Conservation (phyloP, 2,888 invertebrate species). For the Drosophila dives region DNA sequence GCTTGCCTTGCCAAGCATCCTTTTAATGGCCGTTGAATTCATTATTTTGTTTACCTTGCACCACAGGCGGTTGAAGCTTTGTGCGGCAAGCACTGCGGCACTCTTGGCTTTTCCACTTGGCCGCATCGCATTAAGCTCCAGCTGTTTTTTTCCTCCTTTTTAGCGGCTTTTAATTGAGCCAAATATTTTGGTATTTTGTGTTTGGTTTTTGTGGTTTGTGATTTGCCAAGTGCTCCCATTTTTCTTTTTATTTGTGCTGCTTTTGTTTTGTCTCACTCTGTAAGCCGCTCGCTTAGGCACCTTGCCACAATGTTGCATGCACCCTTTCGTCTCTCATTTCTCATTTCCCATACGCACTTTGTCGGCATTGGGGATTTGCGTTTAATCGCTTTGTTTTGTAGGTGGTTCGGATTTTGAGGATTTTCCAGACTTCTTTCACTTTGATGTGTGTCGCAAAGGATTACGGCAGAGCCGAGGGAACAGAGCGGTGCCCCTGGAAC, state of each 20-base stretch:
- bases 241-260: not conserved
- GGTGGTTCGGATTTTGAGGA: slow-evolving; percentile 50
- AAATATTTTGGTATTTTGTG: slow-evolving; percentile 54
- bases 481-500: not conserved
- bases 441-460: slow-evolving; percentile 57
- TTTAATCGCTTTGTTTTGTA: slow-evolving; percentile 61
- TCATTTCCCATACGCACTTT: slow-evolving; percentile 34
- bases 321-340: slow-evolving; percentile 45
- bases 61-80: slow-evolving; percentile 39
- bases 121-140: slow-evolving; percentile 39
- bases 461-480: slow-evolving; percentile 21
- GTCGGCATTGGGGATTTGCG: slow-evolving; percentile 56
- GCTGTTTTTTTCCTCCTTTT: slow-evolving; percentile 18
- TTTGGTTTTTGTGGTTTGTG: slow-evolving; percentile 1
- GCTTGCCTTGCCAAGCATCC: slow-evolving; percentile 27
- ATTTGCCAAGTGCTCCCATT: slow-evolving; percentile 1
- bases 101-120: slow-evolving; percentile 10
- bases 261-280: slow-evolving; percentile 3
- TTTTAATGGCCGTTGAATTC: slow-evolving; percentile 50
- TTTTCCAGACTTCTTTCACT: slow-evolving; percentile 30
- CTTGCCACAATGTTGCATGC: slow-evolving; percentile 46
- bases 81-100: slow-evolving; percentile 5
- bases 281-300: slow-evolving; percentile 50
- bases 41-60: slow-evolving; percentile 37
- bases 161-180: slow-evolving; percentile 23